Evolutionary conservation across 2,888 invertebrate genomes (phyloP), one percentile per base, ranked within the genome.

Genomic region (Meliscaeva auricollis): DNA sequence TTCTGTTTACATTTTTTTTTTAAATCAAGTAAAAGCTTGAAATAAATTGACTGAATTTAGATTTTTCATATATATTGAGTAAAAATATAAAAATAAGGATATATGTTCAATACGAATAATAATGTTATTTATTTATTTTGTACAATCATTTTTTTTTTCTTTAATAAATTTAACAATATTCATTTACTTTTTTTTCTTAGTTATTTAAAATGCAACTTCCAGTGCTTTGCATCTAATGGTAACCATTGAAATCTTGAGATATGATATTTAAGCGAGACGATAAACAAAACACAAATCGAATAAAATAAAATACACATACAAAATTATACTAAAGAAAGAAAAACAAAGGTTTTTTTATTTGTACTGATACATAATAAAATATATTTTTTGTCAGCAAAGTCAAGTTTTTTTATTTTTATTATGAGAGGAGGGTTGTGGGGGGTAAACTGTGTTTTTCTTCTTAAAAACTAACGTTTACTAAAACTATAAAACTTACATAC

Each of bases 401-500:
- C 73, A 75, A 56, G 52, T 66, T 66, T 52, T 38, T 82, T n/a
- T n/a, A n/a, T n/a, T 52, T 46, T 66, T 66, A 13, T 79, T 70
- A 52, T 60, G n/a, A n/a, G n/a, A 73, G 79, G 74, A 68, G 80
- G 80, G 80, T 70, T 64, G 26, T n/a, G 62, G 35, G 58, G 58
- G 58, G 58, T 78, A 66, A 72, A 75, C 75, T 75, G 74, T 83
- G 30, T 46, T 38, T 64, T n/a, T 79, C 41, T 50, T 68, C 83
- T 84, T 84, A 84, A 74, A 38, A 75, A 54, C 68, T 84, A 84
- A 46, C 11, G 20, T 64, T 66, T 74, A 54, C 70, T 80, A 75
- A 72, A 72, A 72, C 84, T 84, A 84, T 84, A 84, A 84, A 84
- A 84, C 84, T 84, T 84, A 84, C 35, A 80, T 70, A 72, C 84